A percentile compares a stretch with the other conserved stretches of the same genome.
Evolutionary conservation across 1,140 invertebrate genomes (phyloP).

Genomic region (Calephelis nemesis): DNA sequence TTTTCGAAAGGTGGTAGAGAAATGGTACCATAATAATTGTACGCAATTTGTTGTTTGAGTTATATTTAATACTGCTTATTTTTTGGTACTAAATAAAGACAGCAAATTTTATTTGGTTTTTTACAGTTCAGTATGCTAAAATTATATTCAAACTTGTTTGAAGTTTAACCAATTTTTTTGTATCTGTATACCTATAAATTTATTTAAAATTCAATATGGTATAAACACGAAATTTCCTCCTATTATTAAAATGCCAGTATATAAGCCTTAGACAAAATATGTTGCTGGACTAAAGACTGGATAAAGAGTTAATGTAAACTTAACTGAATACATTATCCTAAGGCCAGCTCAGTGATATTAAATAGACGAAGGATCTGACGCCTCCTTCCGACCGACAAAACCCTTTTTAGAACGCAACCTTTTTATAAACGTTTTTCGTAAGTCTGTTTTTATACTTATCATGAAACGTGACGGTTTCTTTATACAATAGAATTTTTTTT

Average conservation of each 20-base stretch:
- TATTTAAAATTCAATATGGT: neutral
- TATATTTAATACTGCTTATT: no score
- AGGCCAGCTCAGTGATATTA: slow-evolving; percentile 13
- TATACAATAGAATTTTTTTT: neutral
- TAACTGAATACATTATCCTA: slow-evolving; percentile 9
- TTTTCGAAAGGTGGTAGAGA: no score
- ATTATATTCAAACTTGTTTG: no score
- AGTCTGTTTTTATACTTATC: slow-evolving; percentile 33
- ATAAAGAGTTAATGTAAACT: slow-evolving; percentile 4
- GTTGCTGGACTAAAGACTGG: neutral
- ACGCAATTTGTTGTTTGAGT: no score
- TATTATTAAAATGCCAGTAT: neutral
- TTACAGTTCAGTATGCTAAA: no score
- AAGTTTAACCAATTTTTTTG: no score
- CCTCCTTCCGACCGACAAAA: slow-evolving; percentile 45
- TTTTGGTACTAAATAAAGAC: no score
- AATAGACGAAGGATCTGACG: slow-evolving; percentile 33
- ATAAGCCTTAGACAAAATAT: neutral
- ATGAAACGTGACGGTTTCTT: neutral
- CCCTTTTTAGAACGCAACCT: slow-evolving; percentile 48
- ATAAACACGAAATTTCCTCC: neutral
- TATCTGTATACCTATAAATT: no score
- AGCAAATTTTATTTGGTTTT: no score
- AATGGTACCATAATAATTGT: no score
- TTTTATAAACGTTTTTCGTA: slow-evolving; percentile 61